phyloP scores from a whole-genome alignment of 2,888 invertebrate genomes.

The Tryphoninae sp. region DNA sequence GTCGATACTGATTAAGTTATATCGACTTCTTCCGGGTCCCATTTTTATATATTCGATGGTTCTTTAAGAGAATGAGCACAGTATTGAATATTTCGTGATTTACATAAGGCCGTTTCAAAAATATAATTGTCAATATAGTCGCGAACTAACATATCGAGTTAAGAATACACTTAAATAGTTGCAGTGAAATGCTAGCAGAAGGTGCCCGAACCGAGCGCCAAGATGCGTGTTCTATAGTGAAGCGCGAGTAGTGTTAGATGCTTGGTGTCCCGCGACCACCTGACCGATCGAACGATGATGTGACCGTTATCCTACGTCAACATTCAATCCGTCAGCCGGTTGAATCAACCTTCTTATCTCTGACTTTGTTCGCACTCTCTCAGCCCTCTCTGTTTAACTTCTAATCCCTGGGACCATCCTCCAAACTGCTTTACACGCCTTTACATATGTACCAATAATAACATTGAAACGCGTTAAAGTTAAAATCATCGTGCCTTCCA shows the following conservation, averaged over 20 bases:
- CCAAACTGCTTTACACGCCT: not conserved
- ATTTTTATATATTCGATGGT: conserved; percentile 42
- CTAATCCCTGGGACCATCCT: conserved; percentile 7
- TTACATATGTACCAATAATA: not conserved
- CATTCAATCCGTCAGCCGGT: conserved; percentile 80
- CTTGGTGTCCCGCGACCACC: conserved; percentile 72
- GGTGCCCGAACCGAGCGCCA: conserved; percentile 57
- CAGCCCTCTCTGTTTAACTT: not conserved
- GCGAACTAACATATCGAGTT: conserved; percentile 26
- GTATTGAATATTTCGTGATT: conserved; percentile 25
- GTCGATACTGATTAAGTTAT: conserved; percentile 60
- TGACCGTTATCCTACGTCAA: conserved; percentile 81
- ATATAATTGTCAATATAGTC: not conserved
- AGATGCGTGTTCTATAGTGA: conserved; percentile 58
- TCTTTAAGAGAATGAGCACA: conserved; percentile 35
- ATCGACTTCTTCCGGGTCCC: conserved; percentile 45
- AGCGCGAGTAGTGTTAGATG: conserved; percentile 72
- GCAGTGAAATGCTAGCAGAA: conserved; percentile 63
- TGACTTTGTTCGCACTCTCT: conserved; percentile 16
- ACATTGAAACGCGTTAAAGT: conserved; percentile 5
- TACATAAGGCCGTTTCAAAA: conserved; percentile 2
- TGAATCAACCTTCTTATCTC: conserved; percentile 70
- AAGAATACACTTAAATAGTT: conserved; percentile 72
- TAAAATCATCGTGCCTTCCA: not conserved
- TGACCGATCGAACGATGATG: conserved; percentile 81